Evolutionary conservation across 2,113 vertebrate genomes (phyloP), one percentile per base, ranked within the genome.

Genomic region (Chelonoidis abingdonii): DNA sequence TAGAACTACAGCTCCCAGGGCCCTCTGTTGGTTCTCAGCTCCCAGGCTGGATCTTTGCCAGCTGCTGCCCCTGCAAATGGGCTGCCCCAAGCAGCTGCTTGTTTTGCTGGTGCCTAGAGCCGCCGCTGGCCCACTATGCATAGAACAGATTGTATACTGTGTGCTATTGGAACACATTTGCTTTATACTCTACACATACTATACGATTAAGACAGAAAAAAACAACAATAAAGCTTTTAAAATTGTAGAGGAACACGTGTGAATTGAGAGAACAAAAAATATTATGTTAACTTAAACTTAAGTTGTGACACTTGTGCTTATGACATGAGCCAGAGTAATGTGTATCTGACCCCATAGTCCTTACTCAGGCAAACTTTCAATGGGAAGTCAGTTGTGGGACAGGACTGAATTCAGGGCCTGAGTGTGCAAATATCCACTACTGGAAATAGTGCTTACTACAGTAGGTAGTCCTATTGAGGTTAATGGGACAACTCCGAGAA

Each of bases 111-210:
- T 49, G 47, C 47, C 47, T 49, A 49, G 10, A 49, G 10, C 10
- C 10, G 47, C 47, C 47, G 10, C 47, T 47, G 47, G 47, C 47
- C 47, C 47, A 49, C 25, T 69, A 87, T 80, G 49, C 91, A 94
- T 89, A 35, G n/a, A 94, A 72, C 82, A 94, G 84, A 59, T 49
- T 91, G 53, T 94, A 83, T 90, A 29, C 91, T 90, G 44, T 56
- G 5, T 88, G 24, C 1, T 91, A 22, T 52, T 52, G 52, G 29
- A 50, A 59, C 13, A 38, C 12, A n/a, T 44, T 41, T 47, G 4
- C 35, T 80, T 35, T 83, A 75, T 88, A 83, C 89, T 90, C 10
- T 87, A 86, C 88, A 59, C 3, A 90, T 91, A 31, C 2, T 83
- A 14, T 54, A 83, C 57, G 4, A 83, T 82, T 79, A 75, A 65